A percentile compares a stretch with the other conserved stretches of the same genome.
These are phyloP conservation scores for Ochropleura leucogaster DNA, from an alignment of 2,888 invertebrate genomes.

Conservation along the genomic window DNA sequence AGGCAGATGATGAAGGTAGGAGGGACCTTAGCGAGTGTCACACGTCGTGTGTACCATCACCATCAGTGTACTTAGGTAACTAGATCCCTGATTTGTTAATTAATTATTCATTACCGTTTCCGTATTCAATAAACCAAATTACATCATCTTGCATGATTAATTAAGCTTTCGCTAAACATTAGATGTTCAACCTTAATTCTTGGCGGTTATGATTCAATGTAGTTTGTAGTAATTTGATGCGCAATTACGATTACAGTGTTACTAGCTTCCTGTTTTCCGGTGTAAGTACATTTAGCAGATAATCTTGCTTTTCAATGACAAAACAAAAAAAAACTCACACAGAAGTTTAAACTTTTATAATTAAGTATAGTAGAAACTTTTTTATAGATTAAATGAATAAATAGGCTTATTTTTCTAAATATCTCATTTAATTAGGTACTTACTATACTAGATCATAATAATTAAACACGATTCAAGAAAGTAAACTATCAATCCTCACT, in stretches of 20 bases:
- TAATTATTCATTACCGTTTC: neutral
- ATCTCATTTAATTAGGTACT: no score
- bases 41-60: no score
- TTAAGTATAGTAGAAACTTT: neutral
- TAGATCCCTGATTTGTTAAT: neutral
- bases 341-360: neutral
- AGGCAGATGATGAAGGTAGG: no score
- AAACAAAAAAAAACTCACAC: conserved; percentile 1
- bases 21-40: no score
- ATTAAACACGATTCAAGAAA: no score
- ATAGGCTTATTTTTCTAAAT: neutral
- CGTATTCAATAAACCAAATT: neutral
- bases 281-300: neutral
- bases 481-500: no score
- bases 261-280: conserved; percentile 13
- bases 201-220: neutral
- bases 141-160: neutral
- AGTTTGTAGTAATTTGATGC: neutral
- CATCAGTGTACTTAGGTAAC: neutral
- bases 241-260: conserved; percentile 2
- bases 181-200: neutral
- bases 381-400: neutral
- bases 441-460: no score
- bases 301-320: neutral
- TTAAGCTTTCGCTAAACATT: neutral